Evolutionary conservation across 2,113 vertebrate genomes (phyloP), one percentile per base, ranked within the genome.

Genomic region (Gallinago jamesoni): DNA sequence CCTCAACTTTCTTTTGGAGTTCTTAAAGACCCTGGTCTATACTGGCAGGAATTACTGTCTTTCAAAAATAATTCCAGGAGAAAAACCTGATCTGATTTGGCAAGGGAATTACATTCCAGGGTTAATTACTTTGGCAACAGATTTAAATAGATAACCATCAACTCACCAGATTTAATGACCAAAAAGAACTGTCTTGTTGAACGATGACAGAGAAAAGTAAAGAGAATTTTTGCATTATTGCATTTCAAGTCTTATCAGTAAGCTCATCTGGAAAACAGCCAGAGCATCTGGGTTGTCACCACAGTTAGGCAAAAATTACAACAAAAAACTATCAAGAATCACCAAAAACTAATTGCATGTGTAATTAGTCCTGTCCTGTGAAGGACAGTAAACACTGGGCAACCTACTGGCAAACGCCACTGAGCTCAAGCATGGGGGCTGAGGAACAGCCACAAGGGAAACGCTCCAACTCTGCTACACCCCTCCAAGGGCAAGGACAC

Each of bases 61-160:
- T 87, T 89, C 53, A 57, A 24, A 85, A 77, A 69, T 59, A 76
- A 84, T 77, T 76, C 67, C 75, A 39, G 79, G 63, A 73, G 69
- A 89, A 92, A 60, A 39, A 53, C 13, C 6, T 48, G 12, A 69
- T 64, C 89, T 72, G 74, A 80, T 90, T 86, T 90, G 75, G 79
- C 30, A 23, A 17, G 57, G 66, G 62, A 90, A 88, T 91, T 86
- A 80, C 53, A 77, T 86, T 90, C 28, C 37, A 76, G 76, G 72
- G 82, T 93, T 97, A 93, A 96, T 88, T 85, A 94, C 72, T 95
- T 76, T 74, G 79, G 79, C 79, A 94, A 77, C 12, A 73, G 78
- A 80, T 94, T 90, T 86, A 72, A 89, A 60, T 66, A 87, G 68
- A 84, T 68, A 89, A 59, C 60, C 56, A 70, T 75, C 69, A 83